A percentile compares a stretch with the other conserved stretches of the same genome.
These are phyloP conservation scores for Setophaga petechia DNA, from an alignment of 2,113 vertebrate genomes.

Conservation along the genomic window DNA sequence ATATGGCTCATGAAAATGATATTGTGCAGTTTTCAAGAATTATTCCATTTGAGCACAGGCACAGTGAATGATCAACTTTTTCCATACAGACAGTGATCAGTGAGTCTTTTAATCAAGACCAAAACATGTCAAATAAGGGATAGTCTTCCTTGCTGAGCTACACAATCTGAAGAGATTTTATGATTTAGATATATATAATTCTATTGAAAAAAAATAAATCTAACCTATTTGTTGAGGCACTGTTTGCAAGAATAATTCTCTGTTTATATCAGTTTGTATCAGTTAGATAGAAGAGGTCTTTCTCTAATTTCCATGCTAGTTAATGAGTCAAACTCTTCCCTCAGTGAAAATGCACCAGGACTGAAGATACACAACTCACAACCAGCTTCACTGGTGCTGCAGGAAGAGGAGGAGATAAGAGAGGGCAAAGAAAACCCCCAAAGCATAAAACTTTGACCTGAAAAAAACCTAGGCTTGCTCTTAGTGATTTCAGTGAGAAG, in stretches of 20 bases:
- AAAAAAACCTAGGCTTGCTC: background rate
- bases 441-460: background rate
- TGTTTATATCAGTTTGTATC: background rate
- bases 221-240: background rate
- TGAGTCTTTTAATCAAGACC: background rate
- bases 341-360: background rate
- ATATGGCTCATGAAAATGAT: conserved; percentile 9
- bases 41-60: background rate
- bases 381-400: background rate
- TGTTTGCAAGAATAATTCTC: background rate
- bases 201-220: background rate
- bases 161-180: background rate
- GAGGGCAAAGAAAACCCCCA: background rate
- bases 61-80: background rate
- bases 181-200: background rate
- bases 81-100: background rate
- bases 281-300: background rate
- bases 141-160: background rate
- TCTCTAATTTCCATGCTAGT: background rate
- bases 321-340: background rate
- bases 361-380: background rate
- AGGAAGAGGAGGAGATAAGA: background rate
- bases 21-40: background rate
- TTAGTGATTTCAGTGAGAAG: background rate
- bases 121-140: background rate